Conservation (phyloP, 2,888 invertebrate genomes). For the Uropetala carovei region DNA sequence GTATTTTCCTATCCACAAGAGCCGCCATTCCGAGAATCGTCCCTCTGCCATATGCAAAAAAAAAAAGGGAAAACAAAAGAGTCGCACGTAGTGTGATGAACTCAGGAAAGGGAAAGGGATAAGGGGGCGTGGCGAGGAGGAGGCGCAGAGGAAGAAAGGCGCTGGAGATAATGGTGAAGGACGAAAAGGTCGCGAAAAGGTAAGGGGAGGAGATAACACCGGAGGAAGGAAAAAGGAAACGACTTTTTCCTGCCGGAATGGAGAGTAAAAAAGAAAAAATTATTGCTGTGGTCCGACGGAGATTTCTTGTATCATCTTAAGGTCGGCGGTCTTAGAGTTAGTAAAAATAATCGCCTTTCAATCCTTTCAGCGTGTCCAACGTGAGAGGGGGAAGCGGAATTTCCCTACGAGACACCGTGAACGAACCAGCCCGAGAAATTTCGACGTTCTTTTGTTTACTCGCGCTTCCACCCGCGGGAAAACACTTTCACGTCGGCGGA, state of each 20-base stretch:
- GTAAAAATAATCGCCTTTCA: too few species aligned
- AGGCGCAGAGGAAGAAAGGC: neutral
- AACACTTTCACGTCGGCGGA: too few species aligned
- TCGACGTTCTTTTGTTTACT: too few species aligned
- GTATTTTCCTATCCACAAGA: neutral
- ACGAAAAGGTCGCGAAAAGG: neutral
- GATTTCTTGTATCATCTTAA: too few species aligned
- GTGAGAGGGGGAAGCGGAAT: too few species aligned
- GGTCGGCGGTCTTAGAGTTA: too few species aligned
- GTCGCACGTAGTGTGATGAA: constrained; percentile 26
- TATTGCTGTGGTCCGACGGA: neutral
- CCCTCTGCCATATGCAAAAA: neutral
- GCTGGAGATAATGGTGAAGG: neutral
- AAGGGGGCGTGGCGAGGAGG: neutral
- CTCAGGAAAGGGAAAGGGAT: neutral
- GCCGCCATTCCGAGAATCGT: neutral
- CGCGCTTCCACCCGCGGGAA: too few species aligned
- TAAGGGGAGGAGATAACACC: neutral
- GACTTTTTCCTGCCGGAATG: neutral
- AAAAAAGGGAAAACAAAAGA: neutral
- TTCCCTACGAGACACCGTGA: too few species aligned
- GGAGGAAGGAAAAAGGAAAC: neutral
- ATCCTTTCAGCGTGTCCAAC: too few species aligned
- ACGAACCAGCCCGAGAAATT: too few species aligned
- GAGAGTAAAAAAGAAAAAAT: neutral